Conservation (phyloP, 2,113 vertebrate species). For the Oenanthe melanoleuca region DNA sequence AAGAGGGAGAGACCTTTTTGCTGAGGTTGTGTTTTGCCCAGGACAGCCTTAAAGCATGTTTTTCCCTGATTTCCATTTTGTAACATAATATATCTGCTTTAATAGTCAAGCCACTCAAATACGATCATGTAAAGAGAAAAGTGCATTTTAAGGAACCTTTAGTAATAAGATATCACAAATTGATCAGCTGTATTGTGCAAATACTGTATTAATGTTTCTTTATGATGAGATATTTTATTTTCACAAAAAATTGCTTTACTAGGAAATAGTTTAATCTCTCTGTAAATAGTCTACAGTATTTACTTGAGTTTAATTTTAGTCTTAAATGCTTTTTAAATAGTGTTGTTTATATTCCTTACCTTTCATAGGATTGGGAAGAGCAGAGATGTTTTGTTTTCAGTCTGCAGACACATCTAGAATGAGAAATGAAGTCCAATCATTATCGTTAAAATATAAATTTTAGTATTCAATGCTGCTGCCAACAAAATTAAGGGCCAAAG, state of each 20-base stretch:
- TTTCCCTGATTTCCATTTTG: not conserved
- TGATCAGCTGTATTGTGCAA: not conserved
- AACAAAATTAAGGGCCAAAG: not conserved
- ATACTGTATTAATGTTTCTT: not conserved
- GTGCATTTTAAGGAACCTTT: not conserved
- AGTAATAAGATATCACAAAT: not conserved
- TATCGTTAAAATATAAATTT: not conserved
- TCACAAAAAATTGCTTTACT: not conserved
- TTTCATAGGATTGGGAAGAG: not conserved
- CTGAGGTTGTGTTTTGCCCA: not conserved
- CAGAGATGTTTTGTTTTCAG: not conserved
- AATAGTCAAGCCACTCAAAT: not conserved
- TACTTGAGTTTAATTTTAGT: not conserved
- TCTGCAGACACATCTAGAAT: not conserved
- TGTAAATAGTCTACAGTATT: not conserved
- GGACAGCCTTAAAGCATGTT: not conserved
- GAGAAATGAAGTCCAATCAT: not conserved
- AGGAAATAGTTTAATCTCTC: not conserved
- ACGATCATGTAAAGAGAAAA: not conserved
- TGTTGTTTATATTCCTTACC: not conserved
- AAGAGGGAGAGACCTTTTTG: not conserved
- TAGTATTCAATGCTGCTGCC: not conserved
- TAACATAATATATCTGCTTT: not conserved
- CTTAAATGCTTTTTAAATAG: not conserved
- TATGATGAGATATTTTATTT: not conserved